Percentiles rank a stretch among this genome's conserved stretches.
Evolutionary conservation across 2,888 invertebrate genomes (phyloP).

Genomic region (Papilio demoleus): DNA sequence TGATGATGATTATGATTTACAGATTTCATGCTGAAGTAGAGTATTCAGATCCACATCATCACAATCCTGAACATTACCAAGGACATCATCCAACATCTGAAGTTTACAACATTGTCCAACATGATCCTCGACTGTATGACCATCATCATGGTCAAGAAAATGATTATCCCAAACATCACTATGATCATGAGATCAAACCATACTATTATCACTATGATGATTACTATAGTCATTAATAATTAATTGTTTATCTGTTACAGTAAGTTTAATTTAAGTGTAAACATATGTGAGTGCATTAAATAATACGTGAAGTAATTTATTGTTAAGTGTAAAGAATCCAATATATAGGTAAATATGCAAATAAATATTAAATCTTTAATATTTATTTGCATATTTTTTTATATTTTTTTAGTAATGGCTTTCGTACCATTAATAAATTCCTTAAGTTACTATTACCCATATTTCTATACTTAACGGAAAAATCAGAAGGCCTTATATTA

Average conservation of each 20-base stretch:
- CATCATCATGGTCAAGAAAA: not conserved
- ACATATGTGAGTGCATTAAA: too few relatives aligned
- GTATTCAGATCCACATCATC: slow-evolving; percentile 4
- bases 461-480: too few relatives aligned
- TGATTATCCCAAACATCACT: slow-evolving; percentile 4
- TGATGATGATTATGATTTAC: too few relatives aligned
- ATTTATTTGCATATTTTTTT: too few relatives aligned
- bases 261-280: not conserved
- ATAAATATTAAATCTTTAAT: too few relatives aligned
- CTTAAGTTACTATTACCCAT: too few relatives aligned
- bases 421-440: too few relatives aligned
- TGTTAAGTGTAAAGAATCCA: too few relatives aligned
- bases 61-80: slow-evolving; percentile 2
- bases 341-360: too few relatives aligned
- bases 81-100: slow-evolving; percentile 1
- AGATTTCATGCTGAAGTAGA: slow-evolving; percentile 51
- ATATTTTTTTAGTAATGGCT: too few relatives aligned
- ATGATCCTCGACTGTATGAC: not conserved
- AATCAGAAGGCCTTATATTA: too few relatives aligned
- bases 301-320: too few relatives aligned
- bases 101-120: not conserved
- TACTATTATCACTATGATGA: slow-evolving; percentile 11
- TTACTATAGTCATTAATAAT: slow-evolving; percentile 9
- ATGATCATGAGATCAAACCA: slow-evolving; percentile 1
- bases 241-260: not conserved